Conservation (phyloP, 2,113 vertebrate species). For the Podilymbus podiceps region DNA sequence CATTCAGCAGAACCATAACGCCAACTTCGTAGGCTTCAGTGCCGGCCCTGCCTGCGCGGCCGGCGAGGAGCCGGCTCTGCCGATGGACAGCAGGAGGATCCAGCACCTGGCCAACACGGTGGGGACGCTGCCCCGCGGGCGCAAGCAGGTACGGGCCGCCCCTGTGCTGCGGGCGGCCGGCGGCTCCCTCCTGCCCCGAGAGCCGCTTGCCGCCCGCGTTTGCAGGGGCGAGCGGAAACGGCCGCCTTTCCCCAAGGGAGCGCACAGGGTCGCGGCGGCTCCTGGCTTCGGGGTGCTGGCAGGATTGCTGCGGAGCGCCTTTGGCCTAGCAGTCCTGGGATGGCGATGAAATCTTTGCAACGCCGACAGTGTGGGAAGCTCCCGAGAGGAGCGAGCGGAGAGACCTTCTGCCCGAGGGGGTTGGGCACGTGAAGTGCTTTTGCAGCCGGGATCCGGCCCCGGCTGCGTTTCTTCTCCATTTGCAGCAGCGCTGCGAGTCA, state of each 20-base stretch:
- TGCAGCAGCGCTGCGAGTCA: background rate
- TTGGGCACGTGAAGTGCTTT: rapidly evolving
- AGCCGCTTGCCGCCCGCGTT: background rate
- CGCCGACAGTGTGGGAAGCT: rapidly evolving
- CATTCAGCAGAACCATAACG: conserved; percentile 59
- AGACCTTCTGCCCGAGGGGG: background rate
- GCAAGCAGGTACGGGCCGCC: conserved; percentile 77
- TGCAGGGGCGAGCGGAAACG: rapidly evolving
- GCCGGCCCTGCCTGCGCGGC: conserved; percentile 47
- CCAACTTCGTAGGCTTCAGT: conserved; percentile 58
- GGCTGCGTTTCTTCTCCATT: background rate
- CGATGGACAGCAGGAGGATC: conserved; percentile 63
- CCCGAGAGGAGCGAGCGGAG: rapidly evolving
- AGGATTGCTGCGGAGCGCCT: rapidly evolving
- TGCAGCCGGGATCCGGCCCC: rapidly evolving
- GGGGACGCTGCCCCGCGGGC: conserved; percentile 74
- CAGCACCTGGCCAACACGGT: conserved; percentile 59
- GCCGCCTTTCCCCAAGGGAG: background rate
- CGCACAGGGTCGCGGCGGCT: rapidly evolving
- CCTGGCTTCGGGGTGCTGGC: rapidly evolving
- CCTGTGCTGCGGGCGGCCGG: rapidly evolving
- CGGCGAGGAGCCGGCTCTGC: conserved; percentile 46
- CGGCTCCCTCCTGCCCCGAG: background rate
- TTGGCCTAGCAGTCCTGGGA: rapidly evolving
- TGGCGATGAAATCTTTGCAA: rapidly evolving